Conservation (phyloP, 2,888 invertebrate genomes). For the Drosophila monieri region DNA sequence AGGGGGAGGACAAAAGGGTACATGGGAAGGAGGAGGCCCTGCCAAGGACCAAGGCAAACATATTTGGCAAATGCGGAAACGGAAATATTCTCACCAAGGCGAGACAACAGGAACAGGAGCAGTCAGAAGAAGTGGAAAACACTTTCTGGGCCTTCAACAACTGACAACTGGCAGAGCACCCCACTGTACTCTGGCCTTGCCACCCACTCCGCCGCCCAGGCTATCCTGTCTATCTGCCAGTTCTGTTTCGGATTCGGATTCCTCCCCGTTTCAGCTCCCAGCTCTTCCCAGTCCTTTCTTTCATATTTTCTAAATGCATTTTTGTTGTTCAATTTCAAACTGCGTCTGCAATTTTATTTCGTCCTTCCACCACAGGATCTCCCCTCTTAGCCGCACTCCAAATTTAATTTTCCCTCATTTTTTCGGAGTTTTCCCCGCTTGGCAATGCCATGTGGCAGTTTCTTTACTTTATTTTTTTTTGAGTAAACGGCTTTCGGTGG, state of each 20-base stretch:
- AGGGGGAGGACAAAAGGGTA: not conserved
- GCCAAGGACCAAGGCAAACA: constrained; percentile 55
- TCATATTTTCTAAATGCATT: constrained; percentile 76
- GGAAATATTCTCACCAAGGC: constrained; percentile 79
- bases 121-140: constrained; percentile 43
- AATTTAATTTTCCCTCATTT: constrained; percentile 39
- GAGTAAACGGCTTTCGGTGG: constrained; percentile 60
- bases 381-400: not conserved
- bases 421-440: constrained; percentile 23
- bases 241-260: constrained; percentile 20
- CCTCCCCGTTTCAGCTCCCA: constrained; percentile 4
- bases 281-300: constrained; percentile 32
- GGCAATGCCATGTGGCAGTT: constrained; percentile 67
- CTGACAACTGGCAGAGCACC: constrained; percentile 54
- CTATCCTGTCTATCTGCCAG: constrained; percentile 44
- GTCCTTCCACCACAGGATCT: constrained; percentile 38
- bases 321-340: constrained; percentile 78
- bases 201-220: constrained; percentile 35
- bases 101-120: constrained; percentile 59
- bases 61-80: constrained; percentile 78
- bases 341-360: constrained; percentile 76
- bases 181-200: not conserved
- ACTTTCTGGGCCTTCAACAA: constrained; percentile 68
- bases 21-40: not conserved
- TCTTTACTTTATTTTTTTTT: constrained; percentile 29